Evolutionary conservation across 2,113 vertebrate genomes (phyloP), one percentile per base, ranked within the genome.

Genomic region (Carlito syrichta): DNA sequence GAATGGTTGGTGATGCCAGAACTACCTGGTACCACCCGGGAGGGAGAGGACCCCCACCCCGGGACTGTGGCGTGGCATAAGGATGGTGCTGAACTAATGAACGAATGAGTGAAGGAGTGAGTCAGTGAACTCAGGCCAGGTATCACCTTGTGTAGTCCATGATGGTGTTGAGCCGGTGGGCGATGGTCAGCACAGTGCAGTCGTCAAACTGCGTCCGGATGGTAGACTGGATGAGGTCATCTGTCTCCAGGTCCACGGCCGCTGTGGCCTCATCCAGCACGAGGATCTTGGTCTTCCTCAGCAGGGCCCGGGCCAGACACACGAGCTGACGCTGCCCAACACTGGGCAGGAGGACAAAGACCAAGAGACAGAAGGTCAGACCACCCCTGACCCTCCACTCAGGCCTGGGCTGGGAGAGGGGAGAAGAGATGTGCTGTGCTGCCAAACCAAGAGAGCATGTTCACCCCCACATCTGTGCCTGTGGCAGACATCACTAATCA

Each of bases 191-290:
- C 56, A 99, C 99, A 0, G 99, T 99, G 95, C 99, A 99, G 79
- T 99, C 98, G 38, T 99, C 99, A 95, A 99, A 99, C 83, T 99
- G 99, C 2, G 98, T 99, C 86, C 99, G 99, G 97, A 99, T 99
- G 25, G 99, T 99, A 79, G 99, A 99, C 98, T 99, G 99, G 78
- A 99, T 99, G 96, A 99, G 99, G 95, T 99, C 97, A 76, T 99
- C 99, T 0, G 99, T 99, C 96, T 99, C 99, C 73, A 99, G 98
- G 98, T 99, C 99, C 63, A 99, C 99, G 1, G 99, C 99, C 0
- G 99, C 99, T 0, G 99, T 99, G 96, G 99, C 99, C 98, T 99
- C 99, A 8, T 99, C 99, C 48, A 99, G 96, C 89, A 99, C 99
- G 2, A 99, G 98, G 97, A 99, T 98, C 98, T 99, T 99, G 1